Conservation (phyloP, 2,888 invertebrate genomes). For the Dolichomitus sp. region DNA sequence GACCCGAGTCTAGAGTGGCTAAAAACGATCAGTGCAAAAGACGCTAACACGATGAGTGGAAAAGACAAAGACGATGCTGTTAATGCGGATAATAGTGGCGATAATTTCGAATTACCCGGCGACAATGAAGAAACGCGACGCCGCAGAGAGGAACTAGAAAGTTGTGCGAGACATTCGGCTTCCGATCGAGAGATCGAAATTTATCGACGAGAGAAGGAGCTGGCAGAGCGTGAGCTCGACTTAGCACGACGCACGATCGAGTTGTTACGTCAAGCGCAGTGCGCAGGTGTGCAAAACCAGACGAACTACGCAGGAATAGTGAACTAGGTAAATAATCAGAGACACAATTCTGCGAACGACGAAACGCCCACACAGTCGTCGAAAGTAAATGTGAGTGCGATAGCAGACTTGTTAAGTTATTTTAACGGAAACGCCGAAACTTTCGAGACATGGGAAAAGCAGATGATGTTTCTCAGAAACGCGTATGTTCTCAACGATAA, state of each 20-base stretch:
- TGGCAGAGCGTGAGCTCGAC: background rate
- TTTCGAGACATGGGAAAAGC: constrained; percentile 44
- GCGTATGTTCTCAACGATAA: constrained; percentile 27
- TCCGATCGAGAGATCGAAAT: background rate
- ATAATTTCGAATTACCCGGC: background rate
- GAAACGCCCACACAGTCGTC: background rate
- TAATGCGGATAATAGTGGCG: too few relatives aligned
- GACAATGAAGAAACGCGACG: background rate
- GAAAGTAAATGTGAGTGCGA: constrained; percentile 31
- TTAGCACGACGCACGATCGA: constrained; percentile 20
- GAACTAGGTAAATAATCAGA: background rate
- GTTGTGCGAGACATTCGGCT: background rate
- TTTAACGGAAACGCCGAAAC: constrained; percentile 28
- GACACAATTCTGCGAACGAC: too few relatives aligned
- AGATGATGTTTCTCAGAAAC: constrained; percentile 31
- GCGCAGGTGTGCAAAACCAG: background rate
- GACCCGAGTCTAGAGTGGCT: constrained; percentile 15
- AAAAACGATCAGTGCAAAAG: background rate
- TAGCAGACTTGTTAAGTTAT: constrained; percentile 40
- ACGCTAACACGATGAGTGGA: background rate
- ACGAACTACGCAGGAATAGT: background rate
- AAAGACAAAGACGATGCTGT: too few relatives aligned
- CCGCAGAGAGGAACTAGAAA: too few relatives aligned
- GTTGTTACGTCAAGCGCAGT: background rate
- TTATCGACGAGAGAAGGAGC: background rate